Percentiles rank a stretch among this genome's conserved stretches.
Conservation (phyloP, 2,888 invertebrate species). For the Chrysomela aeneicollis region DNA sequence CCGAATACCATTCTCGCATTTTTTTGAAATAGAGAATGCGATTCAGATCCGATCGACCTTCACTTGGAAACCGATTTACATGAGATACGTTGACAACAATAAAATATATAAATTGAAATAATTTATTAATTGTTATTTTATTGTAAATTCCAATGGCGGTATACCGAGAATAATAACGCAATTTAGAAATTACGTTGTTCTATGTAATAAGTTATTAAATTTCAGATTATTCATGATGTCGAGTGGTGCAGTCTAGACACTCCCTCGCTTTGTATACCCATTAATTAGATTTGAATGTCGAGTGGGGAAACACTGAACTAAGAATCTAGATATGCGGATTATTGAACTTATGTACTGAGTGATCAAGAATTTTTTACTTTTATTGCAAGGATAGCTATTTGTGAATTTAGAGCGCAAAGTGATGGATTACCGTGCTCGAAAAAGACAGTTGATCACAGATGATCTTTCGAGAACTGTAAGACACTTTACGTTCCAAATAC, state of each 20-base stretch:
- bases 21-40: slow-evolving; percentile 1
- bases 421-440: too few species aligned
- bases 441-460: too few species aligned
- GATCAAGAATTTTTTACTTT: too few species aligned
- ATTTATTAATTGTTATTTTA: slow-evolving; percentile 36
- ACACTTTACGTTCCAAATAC: too few species aligned
- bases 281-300: slow-evolving; percentile 24
- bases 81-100: slow-evolving; percentile 13
- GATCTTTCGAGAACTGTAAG: too few species aligned
- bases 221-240: slow-evolving; percentile 28
- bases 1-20: not conserved
- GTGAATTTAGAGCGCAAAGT: too few species aligned
- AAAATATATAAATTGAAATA: slow-evolving; percentile 33
- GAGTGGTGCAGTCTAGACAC: slow-evolving; percentile 28
- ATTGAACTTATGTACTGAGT: not conserved
- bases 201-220: slow-evolving; percentile 26
- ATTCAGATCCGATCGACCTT: slow-evolving; percentile 4
- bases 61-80: slow-evolving; percentile 9
- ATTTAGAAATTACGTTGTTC: slow-evolving; percentile 31
- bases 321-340: too few species aligned
- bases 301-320: not conserved
- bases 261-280: slow-evolving; percentile 26
- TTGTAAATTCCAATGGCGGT: slow-evolving; percentile 26
- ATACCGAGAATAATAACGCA: slow-evolving; percentile 33
- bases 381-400: too few species aligned